Evolutionary conservation across 2,888 invertebrate genomes (phyloP).

Genomic region (Gandaritis pyraliata): DNA sequence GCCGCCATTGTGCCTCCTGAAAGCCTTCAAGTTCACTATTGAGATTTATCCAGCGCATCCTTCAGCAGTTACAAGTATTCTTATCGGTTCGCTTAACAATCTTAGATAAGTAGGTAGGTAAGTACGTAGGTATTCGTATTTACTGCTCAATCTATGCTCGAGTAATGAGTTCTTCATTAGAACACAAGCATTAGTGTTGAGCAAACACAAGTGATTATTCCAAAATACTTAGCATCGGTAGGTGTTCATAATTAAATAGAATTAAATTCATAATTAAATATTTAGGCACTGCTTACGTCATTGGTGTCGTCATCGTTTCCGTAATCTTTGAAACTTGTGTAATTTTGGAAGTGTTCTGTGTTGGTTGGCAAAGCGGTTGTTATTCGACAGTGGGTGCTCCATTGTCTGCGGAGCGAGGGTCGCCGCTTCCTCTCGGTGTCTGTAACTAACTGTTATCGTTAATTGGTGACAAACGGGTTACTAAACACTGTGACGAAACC

Average conservation of each 20-base stretch:
- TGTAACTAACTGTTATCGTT: conserved; percentile 33
- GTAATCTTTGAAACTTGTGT: conserved; percentile 20
- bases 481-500: conserved; percentile 29
- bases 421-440: conserved; percentile 40
- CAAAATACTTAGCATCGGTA: conserved; percentile 25
- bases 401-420: conserved; percentile 37
- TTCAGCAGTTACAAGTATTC: background rate
- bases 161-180: too few species aligned
- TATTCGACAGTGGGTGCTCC: background rate
- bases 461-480: conserved; percentile 36
- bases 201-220: conserved; percentile 24
- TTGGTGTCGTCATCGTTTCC: conserved; percentile 32
- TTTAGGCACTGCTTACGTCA: conserved; percentile 22
- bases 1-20: background rate
- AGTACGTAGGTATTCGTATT: too few species aligned
- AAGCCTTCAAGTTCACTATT: background rate
- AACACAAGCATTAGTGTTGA: too few species aligned
- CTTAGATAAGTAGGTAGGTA: too few species aligned
- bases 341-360: background rate
- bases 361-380: conserved; percentile 3
- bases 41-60: background rate
- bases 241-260: too few species aligned
- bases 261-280: conserved; percentile 38
- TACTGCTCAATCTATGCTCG: too few species aligned
- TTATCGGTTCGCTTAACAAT: conserved; percentile 17